A percentile compares a stretch with the other conserved stretches of the same genome.
These are phyloP conservation scores for Portevinia maculata DNA, from an alignment of 2,888 invertebrate genomes.

Conservation along the genomic window DNA sequence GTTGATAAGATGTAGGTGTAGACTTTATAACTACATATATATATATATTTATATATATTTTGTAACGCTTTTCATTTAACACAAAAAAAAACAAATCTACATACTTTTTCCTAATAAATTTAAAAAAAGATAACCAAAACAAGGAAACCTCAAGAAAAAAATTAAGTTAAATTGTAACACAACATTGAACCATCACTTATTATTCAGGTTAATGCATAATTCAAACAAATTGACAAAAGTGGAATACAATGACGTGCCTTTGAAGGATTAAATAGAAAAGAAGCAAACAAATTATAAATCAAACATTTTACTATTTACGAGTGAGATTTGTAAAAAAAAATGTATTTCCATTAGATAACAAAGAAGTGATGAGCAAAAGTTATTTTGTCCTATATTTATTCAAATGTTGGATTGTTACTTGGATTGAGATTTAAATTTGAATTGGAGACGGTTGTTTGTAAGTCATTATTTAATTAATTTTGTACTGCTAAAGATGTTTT, in stretches of 20 bases:
- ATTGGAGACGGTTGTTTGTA: neutral
- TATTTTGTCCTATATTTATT: neutral
- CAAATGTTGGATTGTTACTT: neutral
- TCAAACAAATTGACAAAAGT: conserved; percentile 57
- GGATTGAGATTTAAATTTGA: conserved; percentile 6
- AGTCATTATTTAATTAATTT: too few relatives aligned
- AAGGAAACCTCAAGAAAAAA: conserved; percentile 29
- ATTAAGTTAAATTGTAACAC: neutral
- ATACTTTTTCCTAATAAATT: conserved; percentile 39
- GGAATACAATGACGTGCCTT: conserved; percentile 68
- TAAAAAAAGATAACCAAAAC: conserved; percentile 41
- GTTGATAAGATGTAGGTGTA: conserved; percentile 56
- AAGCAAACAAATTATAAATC: conserved; percentile 27
- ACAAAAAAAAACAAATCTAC: conserved; percentile 31
- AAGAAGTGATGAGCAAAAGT: neutral
- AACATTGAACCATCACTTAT: conserved; percentile 16
- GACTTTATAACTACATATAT: conserved; percentile 37
- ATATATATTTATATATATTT: conserved; percentile 61
- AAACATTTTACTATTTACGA: conserved; percentile 56
- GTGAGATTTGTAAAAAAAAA: conserved; percentile 27
- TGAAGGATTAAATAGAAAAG: conserved; percentile 54
- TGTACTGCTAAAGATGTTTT: too few relatives aligned
- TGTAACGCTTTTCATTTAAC: conserved; percentile 64
- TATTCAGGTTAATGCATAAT: conserved; percentile 59
- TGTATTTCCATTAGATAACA: conserved; percentile 12